Conservation (phyloP, 2,888 invertebrate genomes). For the Julus scanicus region DNA sequence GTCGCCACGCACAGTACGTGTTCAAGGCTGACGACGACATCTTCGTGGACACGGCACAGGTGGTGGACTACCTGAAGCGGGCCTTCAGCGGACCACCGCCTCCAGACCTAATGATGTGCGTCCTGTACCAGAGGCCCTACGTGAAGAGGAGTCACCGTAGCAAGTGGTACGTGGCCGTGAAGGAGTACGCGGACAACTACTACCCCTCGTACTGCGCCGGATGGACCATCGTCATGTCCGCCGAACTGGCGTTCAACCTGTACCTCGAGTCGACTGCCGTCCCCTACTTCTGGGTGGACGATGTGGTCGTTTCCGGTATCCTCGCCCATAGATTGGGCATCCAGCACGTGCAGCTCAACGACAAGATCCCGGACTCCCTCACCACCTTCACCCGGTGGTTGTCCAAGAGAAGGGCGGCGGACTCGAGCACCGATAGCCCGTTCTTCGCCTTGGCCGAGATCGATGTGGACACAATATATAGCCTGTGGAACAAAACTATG, state of each 20-base stretch:
- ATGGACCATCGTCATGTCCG: slow-evolving; percentile 66
- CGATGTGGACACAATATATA: slow-evolving; percentile 44
- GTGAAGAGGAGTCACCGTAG: slow-evolving; percentile 64
- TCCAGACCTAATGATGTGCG: slow-evolving; percentile 60
- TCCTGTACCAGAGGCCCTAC: slow-evolving; percentile 59
- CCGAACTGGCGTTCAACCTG: slow-evolving; percentile 61
- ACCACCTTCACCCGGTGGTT: slow-evolving; percentile 31
- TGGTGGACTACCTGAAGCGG: slow-evolving; percentile 55
- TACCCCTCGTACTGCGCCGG: slow-evolving; percentile 68
- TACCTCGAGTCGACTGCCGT: slow-evolving; percentile 61
- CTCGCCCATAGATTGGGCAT: slow-evolving; percentile 60
- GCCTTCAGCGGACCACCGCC: slow-evolving; percentile 56
- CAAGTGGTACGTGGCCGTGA: slow-evolving; percentile 66
- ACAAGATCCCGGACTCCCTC: slow-evolving; percentile 57
- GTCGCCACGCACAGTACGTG: slow-evolving; percentile 64
- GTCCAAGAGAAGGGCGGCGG: neutral
- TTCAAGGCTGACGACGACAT: slow-evolving; percentile 69
- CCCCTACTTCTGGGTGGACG: slow-evolving; percentile 69
- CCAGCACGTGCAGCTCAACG: slow-evolving; percentile 60
- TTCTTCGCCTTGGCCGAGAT: slow-evolving; percentile 54
- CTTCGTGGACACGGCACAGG: slow-evolving; percentile 66
- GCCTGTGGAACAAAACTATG: slow-evolving; percentile 56
- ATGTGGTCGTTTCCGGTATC: slow-evolving; percentile 67
- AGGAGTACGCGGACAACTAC: slow-evolving; percentile 65
- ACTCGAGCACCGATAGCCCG: neutral